These are phyloP conservation scores for Paragorgia papillata DNA, from an alignment of 92 coral and sea anemone species.

Conservation along the genomic window DNA sequence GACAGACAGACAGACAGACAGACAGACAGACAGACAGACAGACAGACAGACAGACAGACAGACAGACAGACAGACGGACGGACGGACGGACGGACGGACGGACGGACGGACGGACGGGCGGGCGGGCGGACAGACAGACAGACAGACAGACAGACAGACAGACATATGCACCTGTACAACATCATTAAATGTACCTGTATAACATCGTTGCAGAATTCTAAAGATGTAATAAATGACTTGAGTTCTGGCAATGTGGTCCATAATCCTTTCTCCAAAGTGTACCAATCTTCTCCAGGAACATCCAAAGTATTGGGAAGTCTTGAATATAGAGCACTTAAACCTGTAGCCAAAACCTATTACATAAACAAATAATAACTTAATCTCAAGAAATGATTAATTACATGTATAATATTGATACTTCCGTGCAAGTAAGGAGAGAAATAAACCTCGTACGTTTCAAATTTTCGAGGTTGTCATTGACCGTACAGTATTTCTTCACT, in stretches of 20 bases:
- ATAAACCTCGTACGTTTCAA: no score
- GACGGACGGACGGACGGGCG: no score
- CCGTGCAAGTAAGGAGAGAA: background rate
- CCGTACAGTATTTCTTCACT: no score
- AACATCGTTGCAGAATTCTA: slow-evolving; percentile 98
- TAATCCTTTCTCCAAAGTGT: slow-evolving; percentile 90
- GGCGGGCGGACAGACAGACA: no score
- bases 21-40: no score
- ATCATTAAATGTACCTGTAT: slow-evolving; percentile 83
- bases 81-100: no score
- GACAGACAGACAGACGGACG: no score
- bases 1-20: no score
- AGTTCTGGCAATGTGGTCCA: slow-evolving; percentile 99
- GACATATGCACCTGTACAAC: no score
- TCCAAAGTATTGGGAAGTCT: slow-evolving; percentile 89
- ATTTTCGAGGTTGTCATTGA: no score
- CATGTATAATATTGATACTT: background rate
- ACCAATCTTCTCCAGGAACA: slow-evolving; percentile 98
- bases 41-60: no score
- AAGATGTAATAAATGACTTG: slow-evolving; percentile 86
- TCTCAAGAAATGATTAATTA: background rate
- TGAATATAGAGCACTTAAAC: slow-evolving; percentile 93
- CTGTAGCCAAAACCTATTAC: slow-evolving; percentile 89
- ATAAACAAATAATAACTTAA: background rate
- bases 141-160: no score